Evolutionary conservation across 2,113 vertebrate genomes (phyloP).

Genomic region (Onychostoma macrolepis): DNA sequence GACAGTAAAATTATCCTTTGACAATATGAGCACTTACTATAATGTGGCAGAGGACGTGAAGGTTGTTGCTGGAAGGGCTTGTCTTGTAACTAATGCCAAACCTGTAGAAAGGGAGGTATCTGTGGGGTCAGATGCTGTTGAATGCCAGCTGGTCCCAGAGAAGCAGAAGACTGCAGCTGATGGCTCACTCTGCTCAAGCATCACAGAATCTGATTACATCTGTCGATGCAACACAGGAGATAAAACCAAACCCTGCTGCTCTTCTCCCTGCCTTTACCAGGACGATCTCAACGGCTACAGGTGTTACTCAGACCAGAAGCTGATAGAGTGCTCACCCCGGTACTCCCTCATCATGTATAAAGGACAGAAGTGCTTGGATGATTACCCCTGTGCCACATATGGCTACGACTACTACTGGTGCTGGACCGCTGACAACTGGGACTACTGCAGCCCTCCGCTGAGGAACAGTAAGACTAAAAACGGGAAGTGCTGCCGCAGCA

Average conservation of each 20-base stretch:
- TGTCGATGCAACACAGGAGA: neutral
- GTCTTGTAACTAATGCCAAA: neutral
- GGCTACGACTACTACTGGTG: slow-evolving; percentile 45
- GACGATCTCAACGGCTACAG: neutral
- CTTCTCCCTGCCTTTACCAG: slow-evolving; percentile 20
- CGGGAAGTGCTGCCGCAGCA: slow-evolving; percentile 11
- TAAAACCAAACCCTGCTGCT: neutral
- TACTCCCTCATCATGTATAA: slow-evolving; percentile 16
- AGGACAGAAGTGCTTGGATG: neutral
- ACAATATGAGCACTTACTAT: neutral
- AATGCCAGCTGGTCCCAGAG: neutral
- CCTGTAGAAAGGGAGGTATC: too few relatives aligned
- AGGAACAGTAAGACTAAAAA: neutral
- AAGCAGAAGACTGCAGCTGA: slow-evolving; percentile 18
- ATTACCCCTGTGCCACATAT: slow-evolving; percentile 44
- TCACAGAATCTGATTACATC: neutral
- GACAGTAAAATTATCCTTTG: neutral
- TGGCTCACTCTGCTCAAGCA: neutral
- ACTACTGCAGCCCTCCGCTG: slow-evolving; percentile 46
- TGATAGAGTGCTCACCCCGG: slow-evolving; percentile 29
- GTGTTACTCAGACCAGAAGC: neutral
- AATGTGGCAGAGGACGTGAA: neutral
- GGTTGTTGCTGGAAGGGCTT: neutral
- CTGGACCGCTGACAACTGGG: neutral
- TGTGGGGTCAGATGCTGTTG: neutral